Evolutionary conservation across 1,140 invertebrate genomes (phyloP).

Genomic region (Drosophila nebulosa): DNA sequence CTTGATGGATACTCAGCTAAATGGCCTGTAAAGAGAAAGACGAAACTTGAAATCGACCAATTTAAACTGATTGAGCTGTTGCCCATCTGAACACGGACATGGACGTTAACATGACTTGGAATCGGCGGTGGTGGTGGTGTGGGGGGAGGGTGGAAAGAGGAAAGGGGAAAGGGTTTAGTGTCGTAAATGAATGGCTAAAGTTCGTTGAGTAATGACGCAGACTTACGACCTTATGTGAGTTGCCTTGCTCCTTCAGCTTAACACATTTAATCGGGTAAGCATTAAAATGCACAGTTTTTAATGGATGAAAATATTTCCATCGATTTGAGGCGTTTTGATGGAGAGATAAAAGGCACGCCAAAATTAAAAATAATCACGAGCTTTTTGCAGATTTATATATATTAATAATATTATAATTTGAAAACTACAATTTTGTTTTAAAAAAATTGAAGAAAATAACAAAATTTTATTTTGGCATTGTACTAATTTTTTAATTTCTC

Average conservation of each 20-base stretch:
- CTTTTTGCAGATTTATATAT: too few species aligned
- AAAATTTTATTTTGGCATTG: too few species aligned
- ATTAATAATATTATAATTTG: too few species aligned
- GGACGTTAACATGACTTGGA: background rate
- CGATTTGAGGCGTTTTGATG: too few species aligned
- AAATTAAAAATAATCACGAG: too few species aligned
- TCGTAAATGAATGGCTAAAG: conserved; percentile 3
- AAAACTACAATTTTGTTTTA: too few species aligned
- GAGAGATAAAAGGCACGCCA: too few species aligned
- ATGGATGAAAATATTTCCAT: background rate
- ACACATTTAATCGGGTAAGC: background rate
- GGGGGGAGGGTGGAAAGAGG: too few species aligned
- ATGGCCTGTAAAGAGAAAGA: background rate
- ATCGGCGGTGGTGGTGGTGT: background rate
- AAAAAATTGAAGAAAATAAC: too few species aligned
- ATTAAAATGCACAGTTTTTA: background rate
- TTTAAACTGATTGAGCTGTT: conserved; percentile 8
- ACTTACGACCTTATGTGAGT: background rate
- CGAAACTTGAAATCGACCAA: conserved; percentile 5
- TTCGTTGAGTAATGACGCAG: background rate
- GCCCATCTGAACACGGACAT: background rate
- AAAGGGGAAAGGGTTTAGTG: background rate
- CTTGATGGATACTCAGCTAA: conserved; percentile 5
- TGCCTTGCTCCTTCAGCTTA: background rate
- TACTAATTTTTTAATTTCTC: too few species aligned